Base-by-base conservation (phyloP, 2,888 invertebrate species). In the Drosophila longiperda region DNA sequence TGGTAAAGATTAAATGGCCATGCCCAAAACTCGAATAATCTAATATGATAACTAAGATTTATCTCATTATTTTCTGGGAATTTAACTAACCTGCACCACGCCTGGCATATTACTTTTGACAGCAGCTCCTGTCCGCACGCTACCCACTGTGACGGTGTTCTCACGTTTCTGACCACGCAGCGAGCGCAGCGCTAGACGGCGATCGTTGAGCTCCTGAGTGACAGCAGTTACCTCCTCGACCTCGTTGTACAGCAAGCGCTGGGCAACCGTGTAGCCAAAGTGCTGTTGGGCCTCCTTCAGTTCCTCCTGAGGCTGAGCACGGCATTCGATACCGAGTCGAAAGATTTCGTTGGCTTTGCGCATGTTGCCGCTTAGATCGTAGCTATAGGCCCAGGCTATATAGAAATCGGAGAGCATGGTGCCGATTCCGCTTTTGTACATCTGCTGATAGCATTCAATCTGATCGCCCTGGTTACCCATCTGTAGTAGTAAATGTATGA, bases 361-460 rank as follows among this genome's bases (percentile, higher is more conserved):
- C 85, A 95, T 96, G 94, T 98, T 97, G 33, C 96, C 96, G 54
- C 94, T 94, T 78, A 96, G 95, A 92, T 98, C 98, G 87, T 97
- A 95, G 86, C 97, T 96, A 91, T 96, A 96, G 0, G 98, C 97
- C 98, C 98, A 98, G 15, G 97, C 96, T 82, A 96, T 95, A 91
- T 98, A 99, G 91, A 98, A 96, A 83, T 96, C 96, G 0, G 98
- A 96, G 76, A 97, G 95, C 93, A 96, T 96, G 34, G 95, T 95
- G 34, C 98, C 98, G 82, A 98, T 95, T 38, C 96, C 97, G 91
- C 95, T 96, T 78, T 95, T 96, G 89, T 96, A 96, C 91, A 98
- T 94, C 93, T 96, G 95, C 91, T 96, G 96, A 93, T 96, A 98
- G 73, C 97, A 95, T 93, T 96, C 96, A 82, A 96, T 93, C 1